Conservation (phyloP, 2,797 vertebrate species). For the Pseudomugil gertrudae region DNA sequence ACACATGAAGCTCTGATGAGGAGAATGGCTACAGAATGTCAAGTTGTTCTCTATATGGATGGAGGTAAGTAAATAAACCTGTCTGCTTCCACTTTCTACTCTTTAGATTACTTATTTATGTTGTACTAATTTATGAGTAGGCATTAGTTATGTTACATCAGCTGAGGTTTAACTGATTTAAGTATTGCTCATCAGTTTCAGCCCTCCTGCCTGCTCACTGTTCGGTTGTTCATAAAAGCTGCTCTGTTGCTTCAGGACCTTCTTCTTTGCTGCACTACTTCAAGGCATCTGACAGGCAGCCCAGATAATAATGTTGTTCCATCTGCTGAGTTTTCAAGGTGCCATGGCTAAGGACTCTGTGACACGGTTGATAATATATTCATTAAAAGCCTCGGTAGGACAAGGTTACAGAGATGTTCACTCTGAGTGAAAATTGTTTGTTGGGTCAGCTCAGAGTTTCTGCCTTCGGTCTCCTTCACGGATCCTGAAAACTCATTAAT, state of each 20-base stretch:
- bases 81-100: no score
- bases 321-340: slow-evolving; percentile 41
- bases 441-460: neutral
- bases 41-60: no score
- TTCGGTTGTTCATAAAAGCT: neutral
- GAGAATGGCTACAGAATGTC: no score
- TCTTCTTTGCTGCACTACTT: neutral
- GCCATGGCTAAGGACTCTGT: slow-evolving; percentile 23
- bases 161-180: no score
- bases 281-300: slow-evolving; percentile 6
- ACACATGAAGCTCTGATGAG: no score
- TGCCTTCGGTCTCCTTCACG: slow-evolving; percentile 3
- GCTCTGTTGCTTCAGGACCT: neutral
- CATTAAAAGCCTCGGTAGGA: slow-evolving; percentile 30
- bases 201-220: no score
- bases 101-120: no score
- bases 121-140: no score
- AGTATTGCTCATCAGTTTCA: no score
- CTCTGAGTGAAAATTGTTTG: slow-evolving; percentile 21
- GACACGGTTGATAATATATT: slow-evolving; percentile 27
- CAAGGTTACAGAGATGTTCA: slow-evolving; percentile 35
- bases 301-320: slow-evolving; percentile 27
- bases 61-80: no score
- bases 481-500: slow-evolving; percentile 4
- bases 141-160: no score